Base-by-base conservation (phyloP, 2,113 vertebrate genomes). In the Fregetta grallaria region DNA sequence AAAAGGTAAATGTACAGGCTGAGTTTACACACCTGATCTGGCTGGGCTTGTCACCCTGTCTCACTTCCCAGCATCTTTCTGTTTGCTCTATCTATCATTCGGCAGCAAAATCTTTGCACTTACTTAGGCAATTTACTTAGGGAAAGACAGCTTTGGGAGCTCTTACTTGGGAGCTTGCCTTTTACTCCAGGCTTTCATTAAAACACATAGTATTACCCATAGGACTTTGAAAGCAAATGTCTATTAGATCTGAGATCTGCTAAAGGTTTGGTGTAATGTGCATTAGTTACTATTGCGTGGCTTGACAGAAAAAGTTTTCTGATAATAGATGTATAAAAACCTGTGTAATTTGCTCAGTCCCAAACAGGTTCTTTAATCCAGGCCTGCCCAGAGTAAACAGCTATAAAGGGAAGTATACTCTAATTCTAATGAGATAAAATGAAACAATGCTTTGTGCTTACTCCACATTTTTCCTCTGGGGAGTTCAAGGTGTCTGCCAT, bases 1-100 rank as follows among this genome's bases (percentile, higher is more conserved):
- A 58, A 98, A 97, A 96, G 95, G 97, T 97, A 93, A 96, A 78
- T 36, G 18, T 55, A 38, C 38, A 78, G 77, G 23, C 49, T 94
- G 7, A 32, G 25, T 68, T 72, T 45, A 56, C 44, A 72, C 26
- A 49, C 26, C 34, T 61, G 20, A 15, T 80, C 68, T 76, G 45
- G 4, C 32, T 21, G 56, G 62, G 65, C 42, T 77, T 77, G n/a
- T 47, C 62, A 68, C 25, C 36, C 23, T 36, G 94, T 40, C 42
- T 67, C 56, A 27, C 14, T 53, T 14, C 38, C 47, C 88, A 79
- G 32, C 15, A 36, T 67, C 77, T 52, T 86, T 67, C 73, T 55
- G 4, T 65, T 91, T 85, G 34, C 58, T 75, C 22, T 68, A 0
- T 75, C 72, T 2, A 1, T 59, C 14, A 52, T 81, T 77, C 15